A percentile compares a stretch with the other conserved stretches of the same genome.
Conservation (phyloP, 2,888 invertebrate genomes). For the Automeris io region DNA sequence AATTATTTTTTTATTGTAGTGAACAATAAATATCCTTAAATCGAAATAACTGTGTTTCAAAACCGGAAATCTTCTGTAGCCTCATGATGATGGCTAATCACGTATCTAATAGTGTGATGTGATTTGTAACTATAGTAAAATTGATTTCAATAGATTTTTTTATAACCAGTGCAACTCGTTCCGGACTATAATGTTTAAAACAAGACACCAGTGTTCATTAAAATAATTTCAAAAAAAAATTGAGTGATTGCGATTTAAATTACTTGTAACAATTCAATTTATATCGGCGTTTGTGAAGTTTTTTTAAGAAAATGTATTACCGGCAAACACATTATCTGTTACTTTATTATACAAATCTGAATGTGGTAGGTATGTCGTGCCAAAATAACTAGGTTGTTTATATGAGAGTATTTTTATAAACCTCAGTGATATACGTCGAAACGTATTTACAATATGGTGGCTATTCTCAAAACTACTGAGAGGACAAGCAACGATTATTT, state of each 20-base stretch:
- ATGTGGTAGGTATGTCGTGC: slow-evolving; percentile 24
- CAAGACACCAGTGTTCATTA: background rate
- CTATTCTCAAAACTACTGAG: slow-evolving; percentile 48
- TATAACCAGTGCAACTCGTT: too few species aligned
- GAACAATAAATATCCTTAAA: background rate
- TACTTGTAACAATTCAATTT: background rate
- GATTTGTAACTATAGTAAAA: too few species aligned
- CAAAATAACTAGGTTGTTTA: slow-evolving; percentile 38
- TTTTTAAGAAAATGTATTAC: background rate
- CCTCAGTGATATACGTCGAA: slow-evolving; percentile 14
- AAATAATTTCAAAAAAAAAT: background rate
- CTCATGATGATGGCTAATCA: too few species aligned
- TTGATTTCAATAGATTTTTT: too few species aligned
- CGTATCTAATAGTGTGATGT: too few species aligned
- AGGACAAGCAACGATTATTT: slow-evolving; percentile 59
- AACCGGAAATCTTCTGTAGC: too few species aligned
- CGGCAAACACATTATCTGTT: background rate
- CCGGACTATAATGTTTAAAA: too few species aligned
- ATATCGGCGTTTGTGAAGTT: background rate
- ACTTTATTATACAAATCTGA: background rate
- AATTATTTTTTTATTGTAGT: background rate
- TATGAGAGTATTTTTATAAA: slow-evolving; percentile 39
- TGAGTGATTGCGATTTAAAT: background rate
- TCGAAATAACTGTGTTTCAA: too few species aligned
- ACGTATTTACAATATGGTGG: slow-evolving; percentile 39